Conservation (phyloP, 2,888 invertebrate genomes). For the Boloria euphrosyne region DNA sequence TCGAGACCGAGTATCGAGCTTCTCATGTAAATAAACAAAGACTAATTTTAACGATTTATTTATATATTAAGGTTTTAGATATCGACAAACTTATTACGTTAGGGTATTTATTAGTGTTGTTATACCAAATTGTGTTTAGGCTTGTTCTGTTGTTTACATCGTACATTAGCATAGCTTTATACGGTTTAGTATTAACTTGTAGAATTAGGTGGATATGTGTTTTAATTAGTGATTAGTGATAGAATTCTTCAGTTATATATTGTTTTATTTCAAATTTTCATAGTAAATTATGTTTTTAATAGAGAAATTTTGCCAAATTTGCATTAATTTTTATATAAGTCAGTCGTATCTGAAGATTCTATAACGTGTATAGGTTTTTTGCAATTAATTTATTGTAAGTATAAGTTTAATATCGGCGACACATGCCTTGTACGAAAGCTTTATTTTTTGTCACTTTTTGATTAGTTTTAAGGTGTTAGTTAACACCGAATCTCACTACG, state of each 20-base stretch:
- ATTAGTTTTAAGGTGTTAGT: conserved; percentile 28
- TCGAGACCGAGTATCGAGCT: conserved; percentile 21
- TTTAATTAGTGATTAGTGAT: neutral
- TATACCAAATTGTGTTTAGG: conserved; percentile 32
- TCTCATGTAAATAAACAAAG: conserved; percentile 34
- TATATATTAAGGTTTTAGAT: conserved; percentile 31
- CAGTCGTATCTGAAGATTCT: conserved; percentile 7
- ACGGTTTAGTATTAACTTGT: conserved; percentile 14
- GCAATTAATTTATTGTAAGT: conserved; percentile 28
- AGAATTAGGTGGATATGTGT: conserved; percentile 6
- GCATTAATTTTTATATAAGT: neutral
- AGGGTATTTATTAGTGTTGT: conserved; percentile 30
- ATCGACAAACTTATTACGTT: conserved; percentile 24
- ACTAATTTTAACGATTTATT: conserved; percentile 32
- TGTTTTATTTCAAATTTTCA: neutral
- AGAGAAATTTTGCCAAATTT: neutral
- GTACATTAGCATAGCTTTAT: conserved; percentile 26
- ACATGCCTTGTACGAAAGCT: conserved; percentile 33
- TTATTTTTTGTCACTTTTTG: conserved; percentile 36
- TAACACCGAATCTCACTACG: conserved; percentile 29
- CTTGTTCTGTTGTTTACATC: conserved; percentile 25
- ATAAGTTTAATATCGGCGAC: conserved; percentile 16
- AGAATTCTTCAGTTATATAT: conserved; percentile 9
- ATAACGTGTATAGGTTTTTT: conserved; percentile 10
- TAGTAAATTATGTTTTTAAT: neutral